Conservation (phyloP, 2,888 invertebrate species). For the Tyria jacobaeae region DNA sequence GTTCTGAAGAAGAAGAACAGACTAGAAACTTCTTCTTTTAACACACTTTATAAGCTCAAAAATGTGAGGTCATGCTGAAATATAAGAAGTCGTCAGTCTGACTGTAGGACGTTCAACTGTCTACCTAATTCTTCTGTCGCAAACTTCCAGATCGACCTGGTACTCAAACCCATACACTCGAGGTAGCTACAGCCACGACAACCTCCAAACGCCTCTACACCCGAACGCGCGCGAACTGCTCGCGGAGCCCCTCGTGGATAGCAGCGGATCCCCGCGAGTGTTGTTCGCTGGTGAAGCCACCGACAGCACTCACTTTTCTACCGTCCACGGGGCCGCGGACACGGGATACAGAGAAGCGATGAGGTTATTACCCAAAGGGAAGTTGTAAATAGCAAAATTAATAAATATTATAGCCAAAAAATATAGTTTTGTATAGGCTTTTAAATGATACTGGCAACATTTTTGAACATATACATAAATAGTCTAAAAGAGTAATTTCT, state of each 20-base stretch:
- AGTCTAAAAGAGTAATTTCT: too few relatives aligned
- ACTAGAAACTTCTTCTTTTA: too few relatives aligned
- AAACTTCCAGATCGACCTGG: slow-evolving; percentile 88
- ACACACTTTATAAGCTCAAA: too few relatives aligned
- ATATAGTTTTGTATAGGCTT: background rate
- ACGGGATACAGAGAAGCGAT: slow-evolving; percentile 89
- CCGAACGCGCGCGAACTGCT: slow-evolving; percentile 84
- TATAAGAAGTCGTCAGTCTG: too few relatives aligned
- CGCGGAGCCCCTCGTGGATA: slow-evolving; percentile 84
- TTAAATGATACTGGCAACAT: background rate
- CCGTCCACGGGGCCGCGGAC: slow-evolving; percentile 91
- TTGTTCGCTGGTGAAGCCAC: slow-evolving; percentile 89
- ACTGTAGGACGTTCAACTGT: too few relatives aligned
- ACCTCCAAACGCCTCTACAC: slow-evolving; percentile 78
- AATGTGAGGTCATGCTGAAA: too few relatives aligned
- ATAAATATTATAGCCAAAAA: background rate
- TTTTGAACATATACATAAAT: background rate
- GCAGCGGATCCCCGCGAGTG: slow-evolving; percentile 74
- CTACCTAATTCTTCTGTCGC: background rate
- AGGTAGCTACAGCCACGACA: slow-evolving; percentile 90
- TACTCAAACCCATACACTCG: slow-evolving; percentile 88
- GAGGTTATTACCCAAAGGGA: slow-evolving; percentile 29
- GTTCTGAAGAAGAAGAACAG: too few relatives aligned
- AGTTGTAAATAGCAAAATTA: slow-evolving; percentile 21
- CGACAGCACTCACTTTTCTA: slow-evolving; percentile 86